These are phyloP conservation scores for mouse (Mus musculus) DNA, from an alignment of 2,113 vertebrate genomes.

Conservation along the genomic window DNA sequence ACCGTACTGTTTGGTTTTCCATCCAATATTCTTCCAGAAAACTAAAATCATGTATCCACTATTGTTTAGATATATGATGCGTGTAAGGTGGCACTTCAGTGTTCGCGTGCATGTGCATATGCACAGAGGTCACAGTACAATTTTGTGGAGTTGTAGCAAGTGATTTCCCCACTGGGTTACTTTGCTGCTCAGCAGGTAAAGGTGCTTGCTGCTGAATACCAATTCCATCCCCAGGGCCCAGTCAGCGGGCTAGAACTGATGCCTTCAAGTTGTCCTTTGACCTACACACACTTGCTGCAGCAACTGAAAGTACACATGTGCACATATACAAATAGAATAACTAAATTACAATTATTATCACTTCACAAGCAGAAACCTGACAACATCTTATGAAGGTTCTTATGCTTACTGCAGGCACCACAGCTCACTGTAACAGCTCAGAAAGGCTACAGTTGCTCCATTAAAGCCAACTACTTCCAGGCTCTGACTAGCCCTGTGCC, in stretches of 20 bases:
- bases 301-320: not conserved
- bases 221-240: not conserved
- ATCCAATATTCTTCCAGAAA: not conserved
- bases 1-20: not conserved
- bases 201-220: not conserved
- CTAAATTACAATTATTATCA: not conserved
- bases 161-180: not conserved
- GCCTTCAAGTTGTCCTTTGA: not conserved
- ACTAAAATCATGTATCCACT: not conserved
- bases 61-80: not conserved
- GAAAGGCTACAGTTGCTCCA: not conserved
- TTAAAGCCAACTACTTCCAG: not conserved
- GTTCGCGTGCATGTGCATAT: no score
- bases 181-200: not conserved
- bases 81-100: not conserved
- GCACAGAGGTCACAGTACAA: not conserved
- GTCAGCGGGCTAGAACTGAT: not conserved
- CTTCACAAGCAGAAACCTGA: not conserved
- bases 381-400: not conserved
- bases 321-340: not conserved
- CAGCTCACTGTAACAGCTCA: not conserved
- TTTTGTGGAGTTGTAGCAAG: not conserved
- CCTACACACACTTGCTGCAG: no score
- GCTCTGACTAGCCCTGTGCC: not conserved
- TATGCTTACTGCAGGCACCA: not conserved